A percentile compares a stretch with the other conserved stretches of the same genome.
These are phyloP conservation scores for Cyrtonyx montezumae DNA, from an alignment of 2,113 vertebrate genomes.

Conservation along the genomic window DNA sequence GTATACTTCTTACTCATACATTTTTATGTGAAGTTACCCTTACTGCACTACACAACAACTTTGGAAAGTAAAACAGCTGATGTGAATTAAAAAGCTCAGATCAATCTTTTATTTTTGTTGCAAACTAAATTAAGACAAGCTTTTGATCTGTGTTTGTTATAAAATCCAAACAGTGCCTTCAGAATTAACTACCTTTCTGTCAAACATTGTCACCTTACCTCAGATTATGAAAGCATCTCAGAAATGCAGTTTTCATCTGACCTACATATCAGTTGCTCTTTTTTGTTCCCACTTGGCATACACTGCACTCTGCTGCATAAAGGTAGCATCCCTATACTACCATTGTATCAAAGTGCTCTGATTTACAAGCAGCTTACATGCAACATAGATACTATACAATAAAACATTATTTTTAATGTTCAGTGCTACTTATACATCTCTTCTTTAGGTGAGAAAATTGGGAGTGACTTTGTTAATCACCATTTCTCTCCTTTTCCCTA, in stretches of 20 bases:
- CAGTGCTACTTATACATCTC: background rate
- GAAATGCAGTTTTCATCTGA: conserved; percentile 11
- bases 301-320: background rate
- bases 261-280: conserved; percentile 19
- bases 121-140: background rate
- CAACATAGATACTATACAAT: background rate
- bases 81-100: background rate
- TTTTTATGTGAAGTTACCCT: background rate
- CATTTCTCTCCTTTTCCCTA: background rate
- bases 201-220: background rate
- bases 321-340: background rate
- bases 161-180: background rate
- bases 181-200: background rate
- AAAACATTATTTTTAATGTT: background rate
- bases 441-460: background rate
- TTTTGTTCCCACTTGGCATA: background rate
- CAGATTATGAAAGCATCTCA: background rate
- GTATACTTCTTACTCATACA: background rate
- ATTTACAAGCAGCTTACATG: background rate
- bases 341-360: background rate
- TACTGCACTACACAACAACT: background rate
- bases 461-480: background rate
- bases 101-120: background rate
- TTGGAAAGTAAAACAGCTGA: background rate
- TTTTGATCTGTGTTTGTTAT: background rate